These are phyloP conservation scores for Nomada flava DNA, from an alignment of 2,888 invertebrate species.

Conservation along the genomic window DNA sequence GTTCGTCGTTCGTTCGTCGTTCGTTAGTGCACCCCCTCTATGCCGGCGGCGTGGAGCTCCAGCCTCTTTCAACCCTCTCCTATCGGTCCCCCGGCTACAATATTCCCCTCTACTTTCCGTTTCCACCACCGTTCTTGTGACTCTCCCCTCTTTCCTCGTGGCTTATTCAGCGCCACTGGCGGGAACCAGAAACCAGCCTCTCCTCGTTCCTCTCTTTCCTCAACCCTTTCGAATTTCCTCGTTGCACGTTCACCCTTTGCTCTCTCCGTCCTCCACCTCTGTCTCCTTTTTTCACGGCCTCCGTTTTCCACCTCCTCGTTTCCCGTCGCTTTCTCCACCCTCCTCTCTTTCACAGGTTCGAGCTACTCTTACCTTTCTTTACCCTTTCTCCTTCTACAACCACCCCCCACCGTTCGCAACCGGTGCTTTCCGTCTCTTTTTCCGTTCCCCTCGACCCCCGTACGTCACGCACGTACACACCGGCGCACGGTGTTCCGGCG, in stretches of 20 bases:
- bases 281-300: conserved; percentile 50
- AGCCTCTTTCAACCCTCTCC: conserved; percentile 61
- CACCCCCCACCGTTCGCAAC: neutral
- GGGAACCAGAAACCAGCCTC: conserved; percentile 61
- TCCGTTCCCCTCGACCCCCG: conserved; percentile 42
- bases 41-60: conserved; percentile 54
- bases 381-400: neutral
- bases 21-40: conserved; percentile 61
- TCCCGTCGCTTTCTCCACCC: conserved; percentile 31
- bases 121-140: conserved; percentile 59
- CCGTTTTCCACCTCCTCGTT: conserved; percentile 46
- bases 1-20: conserved; percentile 77
- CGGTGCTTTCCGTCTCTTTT: conserved; percentile 20
- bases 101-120: conserved; percentile 58
- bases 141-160: conserved; percentile 38
- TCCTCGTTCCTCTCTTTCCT: conserved; percentile 35
- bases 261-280: conserved; percentile 18
- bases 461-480: conserved; percentile 62
- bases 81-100: conserved; percentile 47
- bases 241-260: conserved; percentile 10
- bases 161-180: conserved; percentile 65
- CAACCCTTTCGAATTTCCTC: conserved; percentile 14
- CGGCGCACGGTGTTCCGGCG: conserved; percentile 70
- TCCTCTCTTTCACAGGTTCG: conserved; percentile 22
- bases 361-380: neutral